Evolutionary conservation across 2,888 invertebrate genomes (phyloP).

Genomic region (Rhogogaster chlorosoma): DNA sequence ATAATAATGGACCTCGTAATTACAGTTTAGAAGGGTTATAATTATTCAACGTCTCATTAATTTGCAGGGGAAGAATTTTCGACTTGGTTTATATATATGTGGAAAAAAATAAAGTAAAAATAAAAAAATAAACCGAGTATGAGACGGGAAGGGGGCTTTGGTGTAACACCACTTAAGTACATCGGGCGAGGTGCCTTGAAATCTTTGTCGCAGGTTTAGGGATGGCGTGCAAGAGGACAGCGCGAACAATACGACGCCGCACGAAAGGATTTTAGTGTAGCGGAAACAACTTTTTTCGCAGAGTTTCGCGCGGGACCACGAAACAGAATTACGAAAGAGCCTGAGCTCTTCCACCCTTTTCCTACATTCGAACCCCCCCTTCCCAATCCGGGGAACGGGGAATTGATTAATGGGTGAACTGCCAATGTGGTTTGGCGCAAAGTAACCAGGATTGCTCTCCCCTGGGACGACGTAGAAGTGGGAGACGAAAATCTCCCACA

Average conservation of each 20-base stretch:
- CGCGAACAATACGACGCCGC: conserved; percentile 49
- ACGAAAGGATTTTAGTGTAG: conserved; percentile 70
- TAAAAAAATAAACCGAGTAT: conserved; percentile 48
- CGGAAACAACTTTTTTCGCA: conserved; percentile 67
- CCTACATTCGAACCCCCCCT: not conserved
- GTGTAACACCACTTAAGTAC: conserved; percentile 44
- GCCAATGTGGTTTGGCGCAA: conserved; percentile 66
- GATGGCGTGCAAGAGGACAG: conserved; percentile 31
- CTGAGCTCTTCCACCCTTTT: conserved; percentile 16
- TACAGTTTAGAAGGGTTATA: conserved; percentile 11
- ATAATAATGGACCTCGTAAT: conserved; percentile 8
- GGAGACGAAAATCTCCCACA: conserved; percentile 35
- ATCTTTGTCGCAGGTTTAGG: conserved; percentile 39
- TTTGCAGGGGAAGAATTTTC: not conserved
- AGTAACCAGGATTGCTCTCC: conserved; percentile 50
- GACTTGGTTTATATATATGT: not conserved
- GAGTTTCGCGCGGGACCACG: conserved; percentile 65
- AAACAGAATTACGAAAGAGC: conserved; percentile 67
- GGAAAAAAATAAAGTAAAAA: conserved; percentile 8
- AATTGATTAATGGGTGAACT: conserved; percentile 71
- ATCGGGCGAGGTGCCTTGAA: conserved; percentile 31
- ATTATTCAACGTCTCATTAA: conserved; percentile 36
- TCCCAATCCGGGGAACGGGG: conserved; percentile 58
- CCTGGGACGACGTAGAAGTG: conserved; percentile 32
- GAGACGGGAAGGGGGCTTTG: conserved; percentile 52